These are phyloP conservation scores for Xestia sexstrigata DNA, from an alignment of 2,888 invertebrate genomes.

Conservation along the genomic window DNA sequence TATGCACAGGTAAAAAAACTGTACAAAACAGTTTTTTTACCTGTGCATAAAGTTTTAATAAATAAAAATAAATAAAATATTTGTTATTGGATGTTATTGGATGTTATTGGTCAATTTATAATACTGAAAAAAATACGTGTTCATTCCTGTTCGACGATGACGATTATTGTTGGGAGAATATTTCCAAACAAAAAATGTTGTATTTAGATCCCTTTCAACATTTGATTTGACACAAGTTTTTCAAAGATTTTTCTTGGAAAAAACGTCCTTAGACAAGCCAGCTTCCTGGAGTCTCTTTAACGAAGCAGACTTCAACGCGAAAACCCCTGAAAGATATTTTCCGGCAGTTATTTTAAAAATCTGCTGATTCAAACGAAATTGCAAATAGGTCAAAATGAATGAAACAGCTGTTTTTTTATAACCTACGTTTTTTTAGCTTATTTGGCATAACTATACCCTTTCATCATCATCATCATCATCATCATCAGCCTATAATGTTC, in stretches of 20 bases:
- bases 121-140: not conserved
- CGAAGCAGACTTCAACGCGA: not conserved
- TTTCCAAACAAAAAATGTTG: no score
- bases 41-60: no score
- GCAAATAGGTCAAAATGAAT: not conserved
- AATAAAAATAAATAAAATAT: no score
- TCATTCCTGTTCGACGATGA: not conserved
- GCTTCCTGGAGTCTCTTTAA: not conserved
- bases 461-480: no score
- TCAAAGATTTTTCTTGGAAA: not conserved
- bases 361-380: not conserved
- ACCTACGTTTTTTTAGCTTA: no score
- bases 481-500: no score
- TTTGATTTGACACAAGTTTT: not conserved
- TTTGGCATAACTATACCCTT: no score
- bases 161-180: not conserved
- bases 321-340: not conserved
- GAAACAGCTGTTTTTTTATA: not conserved
- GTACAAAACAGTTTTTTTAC: no score
- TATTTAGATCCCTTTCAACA: not conserved
- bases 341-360: not conserved
- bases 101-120: not conserved
- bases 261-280: no score
- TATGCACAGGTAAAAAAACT: no score
- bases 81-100: no score